These are phyloP conservation scores for Oncorhynchus clarkii DNA, from an alignment of 2,113 vertebrate genomes.

Conservation along the genomic window DNA sequence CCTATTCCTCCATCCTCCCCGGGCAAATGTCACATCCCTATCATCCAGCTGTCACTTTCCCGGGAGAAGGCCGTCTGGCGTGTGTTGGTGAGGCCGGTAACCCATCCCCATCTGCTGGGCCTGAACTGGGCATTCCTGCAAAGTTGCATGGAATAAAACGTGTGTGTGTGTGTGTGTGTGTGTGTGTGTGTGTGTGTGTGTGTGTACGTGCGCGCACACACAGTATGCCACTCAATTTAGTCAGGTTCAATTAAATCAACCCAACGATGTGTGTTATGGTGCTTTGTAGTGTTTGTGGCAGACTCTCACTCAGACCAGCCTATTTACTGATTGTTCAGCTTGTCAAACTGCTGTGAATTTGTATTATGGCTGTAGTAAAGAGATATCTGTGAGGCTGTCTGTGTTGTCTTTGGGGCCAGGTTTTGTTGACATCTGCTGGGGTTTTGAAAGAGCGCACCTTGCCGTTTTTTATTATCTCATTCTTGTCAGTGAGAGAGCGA, in stretches of 20 bases:
- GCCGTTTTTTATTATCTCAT: constrained; percentile 58
- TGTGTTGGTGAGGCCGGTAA: constrained; percentile 8
- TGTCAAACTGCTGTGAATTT: constrained; percentile 3
- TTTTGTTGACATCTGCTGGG: constrained; percentile 32
- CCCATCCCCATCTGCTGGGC: constrained; percentile 2
- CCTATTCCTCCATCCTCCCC: too few species aligned
- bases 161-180: too few species aligned
- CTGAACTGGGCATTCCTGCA: constrained; percentile 23
- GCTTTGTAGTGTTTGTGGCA: neutral
- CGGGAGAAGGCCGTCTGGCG: neutral
- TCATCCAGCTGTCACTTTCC: neutral
- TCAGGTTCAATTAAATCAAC: constrained; percentile 5
- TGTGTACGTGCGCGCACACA: too few species aligned
- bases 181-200: too few species aligned
- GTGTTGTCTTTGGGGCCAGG: constrained; percentile 10
- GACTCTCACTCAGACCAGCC: constrained; percentile 6
- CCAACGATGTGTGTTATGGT: constrained; percentile 17
- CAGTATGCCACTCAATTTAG: constrained; percentile 28
- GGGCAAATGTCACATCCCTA: neutral
- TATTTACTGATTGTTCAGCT: neutral
- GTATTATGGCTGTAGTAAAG: constrained; percentile 17
- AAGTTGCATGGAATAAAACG: constrained; percentile 10
- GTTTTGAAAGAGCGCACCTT: constrained; percentile 44
- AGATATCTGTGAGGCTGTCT: constrained; percentile 11
- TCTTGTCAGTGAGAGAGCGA: constrained; percentile 26